Evolutionary conservation across 2,888 invertebrate genomes (phyloP), one percentile per base, ranked within the genome.

Genomic region (Rhaphigaster nebulosa): DNA sequence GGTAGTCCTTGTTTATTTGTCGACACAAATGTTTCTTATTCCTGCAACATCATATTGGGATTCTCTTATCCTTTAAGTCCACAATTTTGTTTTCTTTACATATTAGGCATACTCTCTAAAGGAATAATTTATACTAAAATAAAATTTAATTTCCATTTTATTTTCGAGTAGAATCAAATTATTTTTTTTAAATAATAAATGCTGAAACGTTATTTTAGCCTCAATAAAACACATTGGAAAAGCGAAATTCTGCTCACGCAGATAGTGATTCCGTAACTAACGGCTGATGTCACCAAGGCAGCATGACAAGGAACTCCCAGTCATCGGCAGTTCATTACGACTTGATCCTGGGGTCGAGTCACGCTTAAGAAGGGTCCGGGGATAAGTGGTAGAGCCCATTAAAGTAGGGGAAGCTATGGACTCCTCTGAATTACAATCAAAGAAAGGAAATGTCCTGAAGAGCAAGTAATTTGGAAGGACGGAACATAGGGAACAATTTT

Each of bases 291-390:
- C 70, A 38, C 70, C 70, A 76, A 76, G 70, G 70, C 34, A 76
- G 34, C 34, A 20, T 38, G 65, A 65, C 38, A 20, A 76, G 34
- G 8, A 34, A 34, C 65, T 34, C 6, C 70, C 34, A 76, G 70
- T 76, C 70, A 76, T 76, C 20, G 70, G 70, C 34, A 38, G 70
- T 18, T 76, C 70, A 76, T 76, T 76, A 76, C 34, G 34, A 38
- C 70, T 15, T 38, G 70, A 34, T 76, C 29, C 65, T 20, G 38
- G 70, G 34, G 70, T 76, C 70, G 38, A 76, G 70, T 76, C 34
- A 76, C 70, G 70, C 34, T 38, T 38, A 20, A 76, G 38, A 76
- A 76, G 70, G 70, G 20, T 76, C 70, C 20, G 38, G n/a, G n/a
- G 34, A 38, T 38, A 76, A 76, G 38, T 76, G 38, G 70, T 38